Percentiles rank a stretch among this genome's conserved stretches.
Evolutionary conservation across 2,888 invertebrate species (phyloP).

Genomic region (Lycophotia porphyrea): DNA sequence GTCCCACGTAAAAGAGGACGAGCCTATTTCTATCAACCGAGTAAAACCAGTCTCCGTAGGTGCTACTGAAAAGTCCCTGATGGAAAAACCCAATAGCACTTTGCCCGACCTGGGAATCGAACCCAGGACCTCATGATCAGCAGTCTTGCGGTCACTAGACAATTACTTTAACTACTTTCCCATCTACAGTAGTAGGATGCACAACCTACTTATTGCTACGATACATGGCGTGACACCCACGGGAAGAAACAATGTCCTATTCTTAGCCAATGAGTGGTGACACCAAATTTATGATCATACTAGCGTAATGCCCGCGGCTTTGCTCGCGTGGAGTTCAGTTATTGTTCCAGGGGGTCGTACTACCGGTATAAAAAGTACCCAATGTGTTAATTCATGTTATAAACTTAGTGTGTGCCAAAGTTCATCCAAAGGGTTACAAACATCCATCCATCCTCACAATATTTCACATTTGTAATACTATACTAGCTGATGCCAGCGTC

Average conservation of each 20-base stretch:
- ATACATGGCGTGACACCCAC: constrained; percentile 48
- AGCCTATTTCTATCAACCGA: neutral
- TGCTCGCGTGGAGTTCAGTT: too few species aligned
- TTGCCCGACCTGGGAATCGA: neutral
- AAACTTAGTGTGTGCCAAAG: too few species aligned
- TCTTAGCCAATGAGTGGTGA: constrained; percentile 52
- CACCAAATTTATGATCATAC: constrained; percentile 1
- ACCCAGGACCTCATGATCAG: neutral
- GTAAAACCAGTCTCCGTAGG: neutral
- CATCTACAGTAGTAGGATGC: neutral
- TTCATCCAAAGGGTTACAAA: too few species aligned
- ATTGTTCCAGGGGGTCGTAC: too few species aligned
- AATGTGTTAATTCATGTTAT: too few species aligned
- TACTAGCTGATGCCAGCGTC: too few species aligned
- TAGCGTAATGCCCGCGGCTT: too few species aligned
- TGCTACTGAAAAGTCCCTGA: neutral
- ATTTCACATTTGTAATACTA: too few species aligned
- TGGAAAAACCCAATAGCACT: neutral
- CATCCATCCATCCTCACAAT: too few species aligned
- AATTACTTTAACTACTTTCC: neutral
- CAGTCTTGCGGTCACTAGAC: too few species aligned
- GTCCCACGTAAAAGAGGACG: neutral
- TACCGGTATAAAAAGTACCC: too few species aligned
- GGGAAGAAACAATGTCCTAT: constrained; percentile 47
- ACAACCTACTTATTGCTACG: constrained; percentile 15